A percentile compares a stretch with the other conserved stretches of the same genome.
phyloP scores from a whole-genome alignment of 2,888 invertebrate genomes.

The Sisyra nigra region DNA sequence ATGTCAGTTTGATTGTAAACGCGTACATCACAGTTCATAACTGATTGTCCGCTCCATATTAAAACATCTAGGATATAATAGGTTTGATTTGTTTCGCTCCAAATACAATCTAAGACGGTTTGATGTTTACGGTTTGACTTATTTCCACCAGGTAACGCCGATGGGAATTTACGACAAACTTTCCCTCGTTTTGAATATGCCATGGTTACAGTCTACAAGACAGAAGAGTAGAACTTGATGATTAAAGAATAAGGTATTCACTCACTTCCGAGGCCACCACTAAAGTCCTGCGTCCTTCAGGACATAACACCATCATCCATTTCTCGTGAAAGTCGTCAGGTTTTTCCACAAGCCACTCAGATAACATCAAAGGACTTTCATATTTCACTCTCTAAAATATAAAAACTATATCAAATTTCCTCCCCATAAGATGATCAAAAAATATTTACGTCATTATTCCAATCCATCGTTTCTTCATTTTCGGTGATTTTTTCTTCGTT shows the following conservation, averaged over 20 bases:
- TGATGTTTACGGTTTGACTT: slow-evolving; percentile 22
- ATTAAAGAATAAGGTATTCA: no score
- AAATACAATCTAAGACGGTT: slow-evolving; percentile 75
- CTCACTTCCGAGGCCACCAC: slow-evolving; percentile 56
- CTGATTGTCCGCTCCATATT: slow-evolving; percentile 58
- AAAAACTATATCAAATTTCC: not conserved
- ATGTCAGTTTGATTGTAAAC: no score
- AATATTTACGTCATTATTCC: slow-evolving; percentile 8
- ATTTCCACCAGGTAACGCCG: slow-evolving; percentile 59
- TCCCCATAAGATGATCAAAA: slow-evolving; percentile 16
- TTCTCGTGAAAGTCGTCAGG: slow-evolving; percentile 57
- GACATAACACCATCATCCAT: slow-evolving; percentile 66
- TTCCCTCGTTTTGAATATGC: slow-evolving; percentile 50
- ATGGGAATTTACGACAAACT: slow-evolving; percentile 36
- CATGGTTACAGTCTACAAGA: slow-evolving; percentile 48
- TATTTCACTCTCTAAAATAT: slow-evolving; percentile 13
- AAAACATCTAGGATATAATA: slow-evolving; percentile 73
- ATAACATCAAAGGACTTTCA: slow-evolving; percentile 58
- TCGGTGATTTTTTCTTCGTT: not conserved
- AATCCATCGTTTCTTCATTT: slow-evolving; percentile 7
- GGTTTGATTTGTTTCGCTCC: slow-evolving; percentile 36
- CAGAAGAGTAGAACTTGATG: no score
- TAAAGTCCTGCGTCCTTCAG: slow-evolving; percentile 68
- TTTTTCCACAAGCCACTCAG: slow-evolving; percentile 84
- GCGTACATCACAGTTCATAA: slow-evolving; percentile 64